phyloP scores from a whole-genome alignment of 2,797 vertebrate species.

The Channa striata region DNA sequence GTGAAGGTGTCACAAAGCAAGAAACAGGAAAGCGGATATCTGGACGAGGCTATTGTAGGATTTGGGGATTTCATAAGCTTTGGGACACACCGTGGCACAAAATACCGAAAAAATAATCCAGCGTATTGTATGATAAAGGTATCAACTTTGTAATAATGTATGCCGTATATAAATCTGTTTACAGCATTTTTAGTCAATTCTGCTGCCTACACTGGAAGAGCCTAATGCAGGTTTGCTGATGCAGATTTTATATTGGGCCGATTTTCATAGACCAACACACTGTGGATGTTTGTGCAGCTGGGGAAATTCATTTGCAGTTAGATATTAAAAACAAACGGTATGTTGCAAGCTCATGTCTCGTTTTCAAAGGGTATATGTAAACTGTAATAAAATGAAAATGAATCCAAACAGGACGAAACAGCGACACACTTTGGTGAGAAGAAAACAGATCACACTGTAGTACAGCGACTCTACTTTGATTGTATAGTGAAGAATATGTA shows the following conservation, averaged over 20 bases:
- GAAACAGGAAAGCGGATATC: background rate
- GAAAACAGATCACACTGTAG: background rate
- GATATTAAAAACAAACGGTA: slow-evolving; percentile 18
- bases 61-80: background rate
- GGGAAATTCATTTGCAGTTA: background rate
- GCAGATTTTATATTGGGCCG: background rate
- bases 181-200: slow-evolving; percentile 24
- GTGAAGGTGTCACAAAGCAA: background rate
- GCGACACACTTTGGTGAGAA: slow-evolving; percentile 73
- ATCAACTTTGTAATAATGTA: slow-evolving; percentile 4
- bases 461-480: background rate
- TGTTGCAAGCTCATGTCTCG: background rate
- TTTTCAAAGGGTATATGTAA: slow-evolving; percentile 14
- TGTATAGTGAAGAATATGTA: background rate
- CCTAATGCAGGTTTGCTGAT: background rate
- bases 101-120: background rate
- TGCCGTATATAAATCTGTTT: slow-evolving; percentile 14
- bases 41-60: background rate
- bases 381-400: slow-evolving; percentile 14
- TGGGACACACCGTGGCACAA: background rate
- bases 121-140: background rate
- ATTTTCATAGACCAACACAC: background rate
- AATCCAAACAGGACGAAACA: slow-evolving; percentile 54
- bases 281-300: background rate
- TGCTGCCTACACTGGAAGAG: slow-evolving; percentile 9